Evolutionary conservation across 2,113 vertebrate species (phyloP).

Genomic region (Notiomystis cincta): DNA sequence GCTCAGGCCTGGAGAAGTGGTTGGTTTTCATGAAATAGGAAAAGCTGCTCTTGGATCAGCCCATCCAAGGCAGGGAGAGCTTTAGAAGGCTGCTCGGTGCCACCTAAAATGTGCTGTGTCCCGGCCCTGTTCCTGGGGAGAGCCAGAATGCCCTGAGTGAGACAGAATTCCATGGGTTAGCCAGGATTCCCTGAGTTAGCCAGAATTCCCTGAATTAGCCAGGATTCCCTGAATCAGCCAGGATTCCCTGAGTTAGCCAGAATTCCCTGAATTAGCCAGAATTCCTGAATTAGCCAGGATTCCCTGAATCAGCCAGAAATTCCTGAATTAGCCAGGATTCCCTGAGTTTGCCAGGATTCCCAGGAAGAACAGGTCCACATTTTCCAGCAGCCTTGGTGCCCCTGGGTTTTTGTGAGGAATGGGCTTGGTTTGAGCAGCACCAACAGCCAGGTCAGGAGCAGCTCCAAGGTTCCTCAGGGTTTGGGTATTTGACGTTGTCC

Average conservation of each 20-base stretch:
- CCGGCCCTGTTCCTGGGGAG: not conserved
- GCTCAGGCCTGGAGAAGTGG: not conserved
- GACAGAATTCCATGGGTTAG: not conserved
- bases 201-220: too few species aligned
- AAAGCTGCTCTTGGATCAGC: not conserved
- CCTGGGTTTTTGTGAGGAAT: too few species aligned
- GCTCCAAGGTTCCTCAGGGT: not conserved
- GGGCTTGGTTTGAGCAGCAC: not conserved
- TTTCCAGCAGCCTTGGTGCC: too few species aligned
- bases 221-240: not conserved
- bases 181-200: not conserved
- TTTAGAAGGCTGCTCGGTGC: not conserved
- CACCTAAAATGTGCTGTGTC: not conserved
- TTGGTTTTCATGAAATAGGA: not conserved
- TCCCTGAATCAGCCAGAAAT: accelerated
- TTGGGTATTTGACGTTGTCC: not conserved
- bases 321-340: accelerated
- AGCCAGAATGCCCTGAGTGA: too few species aligned
- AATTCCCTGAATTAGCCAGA: not conserved
- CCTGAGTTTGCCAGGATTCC: not conserved
- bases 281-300: not conserved
- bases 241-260: not conserved
- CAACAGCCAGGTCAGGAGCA: not conserved
- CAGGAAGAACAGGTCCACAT: not conserved
- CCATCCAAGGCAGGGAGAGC: not conserved